A percentile compares a stretch with the other conserved stretches of the same genome.
Conservation (phyloP, 2,113 vertebrate species). For the western clawed frog (Xenopus tropicalis) region UCB_Xtro_10.0 CM004451.2:32531501-32532000, state of each 20-base stretch:
- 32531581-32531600: too few species aligned
- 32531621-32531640: too few species aligned
- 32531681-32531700: slow-evolving; percentile 96
- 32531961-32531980: neutral
- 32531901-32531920: slow-evolving; percentile 79
- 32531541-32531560: neutral
- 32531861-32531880: slow-evolving; percentile 88
- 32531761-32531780: slow-evolving; percentile 92
- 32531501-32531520: slow-evolving; percentile 90
- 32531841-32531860: slow-evolving; percentile 94
- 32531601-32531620: too few species aligned
- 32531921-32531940: too few species aligned
- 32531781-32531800: slow-evolving; percentile 80
- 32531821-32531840: slow-evolving; percentile 86
- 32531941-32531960: neutral
- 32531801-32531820: slow-evolving; percentile 92
- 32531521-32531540: slow-evolving; percentile 67
- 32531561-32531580: too few species aligned
- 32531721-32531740: slow-evolving; percentile 92
- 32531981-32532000: too few species aligned
- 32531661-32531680: slow-evolving; percentile 65
- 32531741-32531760: slow-evolving; percentile 92
- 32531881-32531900: slow-evolving; percentile 88
- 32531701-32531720: slow-evolving; percentile 95
- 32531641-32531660: too few species aligned